Conservation (phyloP, 64 coral and sea anemone species). For the Anthopleura sola region DNA sequence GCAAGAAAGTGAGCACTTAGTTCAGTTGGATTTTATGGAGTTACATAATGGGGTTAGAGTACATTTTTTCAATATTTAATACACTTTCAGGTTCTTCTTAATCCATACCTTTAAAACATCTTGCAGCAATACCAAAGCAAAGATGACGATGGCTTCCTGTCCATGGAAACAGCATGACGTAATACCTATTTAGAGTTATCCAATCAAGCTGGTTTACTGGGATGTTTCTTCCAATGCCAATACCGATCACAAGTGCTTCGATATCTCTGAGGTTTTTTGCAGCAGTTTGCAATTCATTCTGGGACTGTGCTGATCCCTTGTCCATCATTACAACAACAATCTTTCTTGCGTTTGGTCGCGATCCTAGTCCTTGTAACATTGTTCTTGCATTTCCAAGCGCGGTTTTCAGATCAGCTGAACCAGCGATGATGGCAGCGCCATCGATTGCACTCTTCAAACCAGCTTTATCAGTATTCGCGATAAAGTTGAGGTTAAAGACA, state of each 20-base stretch:
- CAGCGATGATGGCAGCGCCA: background rate
- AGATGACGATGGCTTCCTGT: background rate
- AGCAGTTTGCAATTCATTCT: background rate
- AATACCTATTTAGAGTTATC: slow-evolving; percentile 34
- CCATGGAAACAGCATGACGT: background rate
- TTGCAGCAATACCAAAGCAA: background rate
- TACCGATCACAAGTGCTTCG: background rate
- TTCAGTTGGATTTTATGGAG: background rate
- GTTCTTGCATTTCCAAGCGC: background rate
- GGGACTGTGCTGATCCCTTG: background rate
- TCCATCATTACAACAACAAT: slow-evolving; percentile 20
- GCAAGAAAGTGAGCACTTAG: too few relatives aligned
- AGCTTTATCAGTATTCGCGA: background rate
- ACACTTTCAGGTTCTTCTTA: background rate
- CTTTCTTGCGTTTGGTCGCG: background rate
- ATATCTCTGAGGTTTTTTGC: background rate
- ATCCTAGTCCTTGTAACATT: background rate
- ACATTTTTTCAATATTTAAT: background rate
- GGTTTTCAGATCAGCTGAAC: background rate
- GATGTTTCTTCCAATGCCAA: slow-evolving; percentile 2
- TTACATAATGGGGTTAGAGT: background rate
- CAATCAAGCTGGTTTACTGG: background rate
- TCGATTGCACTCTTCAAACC: background rate
- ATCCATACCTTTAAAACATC: slow-evolving; percentile 22
- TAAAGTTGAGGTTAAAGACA: background rate